A percentile compares a stretch with the other conserved stretches of the same genome.
These are phyloP conservation scores for Scelioninae gen. 2 DNA, from an alignment of 2,888 invertebrate genomes.

Conservation along the genomic window DNA sequence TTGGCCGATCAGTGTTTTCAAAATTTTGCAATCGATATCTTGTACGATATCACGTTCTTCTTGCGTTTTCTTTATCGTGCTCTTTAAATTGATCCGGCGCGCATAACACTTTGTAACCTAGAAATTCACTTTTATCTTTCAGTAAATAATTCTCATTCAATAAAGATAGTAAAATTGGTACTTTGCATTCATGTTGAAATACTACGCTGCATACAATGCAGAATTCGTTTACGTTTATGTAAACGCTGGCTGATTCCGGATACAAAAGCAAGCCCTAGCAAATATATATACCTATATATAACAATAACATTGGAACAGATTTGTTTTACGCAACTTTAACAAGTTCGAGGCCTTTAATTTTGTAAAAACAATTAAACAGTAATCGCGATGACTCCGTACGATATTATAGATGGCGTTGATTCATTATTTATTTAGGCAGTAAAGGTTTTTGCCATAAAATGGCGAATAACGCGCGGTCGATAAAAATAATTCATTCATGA, in stretches of 20 bases:
- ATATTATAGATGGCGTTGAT: conserved; percentile 36
- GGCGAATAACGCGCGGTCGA: conserved; percentile 40
- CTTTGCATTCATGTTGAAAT: conserved; percentile 27
- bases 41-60: not conserved
- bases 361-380: too few species aligned
- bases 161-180: conserved; percentile 33
- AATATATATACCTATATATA: conserved; percentile 27
- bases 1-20: too few species aligned
- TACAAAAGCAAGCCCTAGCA: conserved; percentile 10
- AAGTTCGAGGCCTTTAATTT: too few species aligned
- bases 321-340: not conserved
- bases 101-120: not conserved
- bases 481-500: conserved; percentile 56
- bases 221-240: conserved; percentile 23
- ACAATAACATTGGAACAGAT: conserved; percentile 3
- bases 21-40: too few species aligned
- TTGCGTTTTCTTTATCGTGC: not conserved
- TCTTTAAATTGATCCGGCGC: too few species aligned
- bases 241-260: conserved; percentile 9
- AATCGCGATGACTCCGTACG: not conserved
- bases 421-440: conserved; percentile 40
- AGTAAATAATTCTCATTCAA: conserved; percentile 3
- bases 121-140: conserved; percentile 4
- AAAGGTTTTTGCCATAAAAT: conserved; percentile 46
- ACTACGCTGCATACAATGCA: conserved; percentile 31